Base-by-base conservation (phyloP, 2,113 vertebrate genomes). In the Hippocampus guttulatus region DNA sequence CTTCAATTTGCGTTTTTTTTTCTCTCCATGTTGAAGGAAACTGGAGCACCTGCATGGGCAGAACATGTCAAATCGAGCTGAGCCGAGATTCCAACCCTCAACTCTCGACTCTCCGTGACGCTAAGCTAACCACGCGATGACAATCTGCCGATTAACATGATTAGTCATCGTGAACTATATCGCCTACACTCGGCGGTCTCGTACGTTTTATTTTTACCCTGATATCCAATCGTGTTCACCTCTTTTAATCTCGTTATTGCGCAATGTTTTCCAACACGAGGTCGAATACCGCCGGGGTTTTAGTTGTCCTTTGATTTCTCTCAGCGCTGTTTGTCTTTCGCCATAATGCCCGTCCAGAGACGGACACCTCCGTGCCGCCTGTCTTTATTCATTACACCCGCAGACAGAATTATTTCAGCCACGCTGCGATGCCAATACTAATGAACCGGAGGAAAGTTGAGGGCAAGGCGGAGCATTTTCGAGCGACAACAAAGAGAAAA, bases 321-420 rank as follows among this genome's bases (percentile, higher is more conserved):
- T 55, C 55, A 70, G 54, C 45, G 58, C 55, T 30, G 73, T 69
- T 70, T 65, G 74, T 85, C 75, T 85, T 67, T 30, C 33, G 67
- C 63, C 6, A 64, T 74, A 54, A 83, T 76, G 45, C 67, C 63
- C 61, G 74, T 65, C 69, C 16, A 69, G 49, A n/a, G 75, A 66
- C 73, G 77, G 87, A 77, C 64, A 21, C 64, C 30, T 79, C 38
- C 16, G 58, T 77, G 72, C 64, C 11, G 80, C 62, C 80, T 81
- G 81, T 70, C 78, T 33, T 68, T 58, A 60, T 68, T 76, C 80
- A 85, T 89, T 80, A 80, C 52, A 40, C 73, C 76, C 67, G 64
- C 20, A 69, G 83, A 78, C 79, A 79, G 75, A 83, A 57, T 88
- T 81, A 89, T 84, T 84, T 81, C 81, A 84, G 77, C 80, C 3